Percentiles rank a stretch among this genome's conserved stretches.
phyloP scores from a whole-genome alignment of 2,888 invertebrate genomes.

The Andricus quercusramuli region DNA sequence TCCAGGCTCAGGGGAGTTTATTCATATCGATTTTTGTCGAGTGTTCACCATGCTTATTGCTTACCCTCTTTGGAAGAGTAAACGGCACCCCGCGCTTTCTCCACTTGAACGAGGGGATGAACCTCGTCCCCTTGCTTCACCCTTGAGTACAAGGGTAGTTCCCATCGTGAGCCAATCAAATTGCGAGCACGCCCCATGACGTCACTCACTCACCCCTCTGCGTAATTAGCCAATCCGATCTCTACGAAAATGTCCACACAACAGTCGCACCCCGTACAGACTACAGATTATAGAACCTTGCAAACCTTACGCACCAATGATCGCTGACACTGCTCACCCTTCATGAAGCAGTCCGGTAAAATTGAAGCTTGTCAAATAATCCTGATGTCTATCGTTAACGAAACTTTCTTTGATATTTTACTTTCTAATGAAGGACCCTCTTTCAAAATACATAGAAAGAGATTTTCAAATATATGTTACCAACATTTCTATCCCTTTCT shows the following conservation, averaged over 20 bases:
- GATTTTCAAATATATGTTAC: no score
- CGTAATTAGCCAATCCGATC: conserved; percentile 74
- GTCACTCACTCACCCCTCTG: conserved; percentile 63
- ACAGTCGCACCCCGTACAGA: conserved; percentile 55
- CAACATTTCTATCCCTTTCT: no score
- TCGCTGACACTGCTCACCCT: conserved; percentile 43
- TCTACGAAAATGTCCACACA: conserved; percentile 56
- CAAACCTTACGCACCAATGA: conserved; percentile 66
- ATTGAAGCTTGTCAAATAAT: background rate
- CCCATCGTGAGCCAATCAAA: conserved; percentile 66
- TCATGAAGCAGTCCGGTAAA: background rate
- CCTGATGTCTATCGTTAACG: background rate
- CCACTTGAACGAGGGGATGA: conserved; percentile 30
- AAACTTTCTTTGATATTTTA: background rate
- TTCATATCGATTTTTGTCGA: conserved; percentile 28
- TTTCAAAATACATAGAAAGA: no score
- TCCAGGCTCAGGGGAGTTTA: conserved; percentile 19
- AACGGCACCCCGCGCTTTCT: background rate
- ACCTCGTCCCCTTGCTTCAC: conserved; percentile 27
- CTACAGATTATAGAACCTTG: conserved; percentile 40
- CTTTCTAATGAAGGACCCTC: background rate
- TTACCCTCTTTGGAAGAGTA: conserved; percentile 28
- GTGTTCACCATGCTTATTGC: background rate
- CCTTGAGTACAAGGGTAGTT: conserved; percentile 46
- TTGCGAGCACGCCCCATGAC: conserved; percentile 70